Evolutionary conservation across 1,140 invertebrate genomes (phyloP), one percentile per base, ranked within the genome.

Genomic region (Himalopsyche phryganea): DNA sequence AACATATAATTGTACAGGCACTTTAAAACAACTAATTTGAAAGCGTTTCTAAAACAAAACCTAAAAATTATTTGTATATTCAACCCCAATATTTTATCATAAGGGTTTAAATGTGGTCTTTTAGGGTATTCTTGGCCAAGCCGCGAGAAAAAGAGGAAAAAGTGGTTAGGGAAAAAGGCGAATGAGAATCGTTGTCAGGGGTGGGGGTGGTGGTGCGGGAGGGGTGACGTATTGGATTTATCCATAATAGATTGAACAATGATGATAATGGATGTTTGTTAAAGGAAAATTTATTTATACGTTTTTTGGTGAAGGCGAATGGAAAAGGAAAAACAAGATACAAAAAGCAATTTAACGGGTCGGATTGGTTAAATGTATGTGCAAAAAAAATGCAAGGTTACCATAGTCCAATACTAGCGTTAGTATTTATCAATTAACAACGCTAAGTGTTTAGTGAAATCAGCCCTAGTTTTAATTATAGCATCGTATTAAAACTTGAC

Each of bases 241-340:
- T 53, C 47, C 50, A 53, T 53, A 60, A 60, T 60, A 60, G 58
- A 60, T 60, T 60, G 58, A 53, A 60, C 58, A 60, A 60, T 60
- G 58, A 60, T 53, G 50, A 48, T 60, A 60, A 60, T 60, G 58
- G 58, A 60, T 52, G 56, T 18, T 52, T 40, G 56, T 46, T 51
- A 58, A 23, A 47, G n/a, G 23, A 52, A 51, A 58, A 58, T 50
- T 58, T 52, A 50, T 51, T 58, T 58, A 58, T 58, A 58, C 49
- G 20, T 46, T 46, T 54, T 49, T n/a, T 17, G 13, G 10, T 46
- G n/a, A 46, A 45, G 42, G 13, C 14, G 42, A 19, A 11, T 45
- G 6, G 18, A 45, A 45, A 15, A 45, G 18, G 18, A 45, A 45
- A 17, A 45, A 15, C 10, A 10, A 45, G 14, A 45, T 40, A 40